Conservation (phyloP, 1,140 invertebrate genomes). For the Caenorhabditis remanei region DNA sequence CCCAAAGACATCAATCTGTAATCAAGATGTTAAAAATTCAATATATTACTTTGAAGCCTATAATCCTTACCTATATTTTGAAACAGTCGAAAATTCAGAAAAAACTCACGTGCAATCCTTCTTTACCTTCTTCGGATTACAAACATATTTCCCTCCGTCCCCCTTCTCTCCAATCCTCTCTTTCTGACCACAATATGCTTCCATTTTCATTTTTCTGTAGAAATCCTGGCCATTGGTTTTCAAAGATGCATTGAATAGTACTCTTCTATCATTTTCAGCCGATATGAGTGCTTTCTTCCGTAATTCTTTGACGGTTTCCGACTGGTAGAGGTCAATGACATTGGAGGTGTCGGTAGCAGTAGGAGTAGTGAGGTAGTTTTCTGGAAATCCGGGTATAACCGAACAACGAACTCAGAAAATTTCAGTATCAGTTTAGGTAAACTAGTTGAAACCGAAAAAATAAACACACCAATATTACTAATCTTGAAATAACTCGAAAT, state of each 20-base stretch:
- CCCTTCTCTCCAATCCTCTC: slow-evolving; percentile 3
- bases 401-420: no score
- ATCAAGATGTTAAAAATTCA: not conserved
- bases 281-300: no score
- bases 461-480: not conserved
- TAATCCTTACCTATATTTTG: not conserved
- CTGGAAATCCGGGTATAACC: no score
- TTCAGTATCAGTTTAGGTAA: no score
- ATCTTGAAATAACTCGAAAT: not conserved
- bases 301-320: no score
- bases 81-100: not conserved
- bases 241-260: no score
- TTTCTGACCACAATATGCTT: not conserved
- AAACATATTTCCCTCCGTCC: slow-evolving; percentile 41
- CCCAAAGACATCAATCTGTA: slow-evolving; percentile 11
- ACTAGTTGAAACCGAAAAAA: not conserved
- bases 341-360: no score
- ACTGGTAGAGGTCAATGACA: no score
- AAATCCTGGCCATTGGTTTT: not conserved
- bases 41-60: not conserved
- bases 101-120: slow-evolving; percentile 41
- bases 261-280: no score
- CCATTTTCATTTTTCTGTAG: not conserved
- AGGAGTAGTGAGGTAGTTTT: no score
- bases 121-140: not conserved